Base-by-base conservation (phyloP, 2,113 vertebrate species). In the Eulacestoma nigropectus region DNA sequence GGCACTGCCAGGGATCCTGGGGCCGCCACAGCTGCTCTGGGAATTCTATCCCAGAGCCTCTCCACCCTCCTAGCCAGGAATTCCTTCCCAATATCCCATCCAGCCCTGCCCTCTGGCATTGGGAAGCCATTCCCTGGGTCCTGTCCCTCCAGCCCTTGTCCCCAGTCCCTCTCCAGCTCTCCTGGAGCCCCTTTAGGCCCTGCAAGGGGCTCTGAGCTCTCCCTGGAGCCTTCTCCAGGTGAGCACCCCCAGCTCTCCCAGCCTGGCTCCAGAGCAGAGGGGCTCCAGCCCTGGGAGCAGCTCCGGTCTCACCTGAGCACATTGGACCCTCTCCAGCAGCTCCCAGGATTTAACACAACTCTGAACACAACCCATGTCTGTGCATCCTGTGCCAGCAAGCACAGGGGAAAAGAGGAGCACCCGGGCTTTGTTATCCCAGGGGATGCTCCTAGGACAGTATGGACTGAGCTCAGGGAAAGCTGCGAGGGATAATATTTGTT, bases 31-130 rank as follows among this genome's bases (percentile, higher is more conserved):
- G 59, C 60, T 64, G 10, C 75, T 63, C 57, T 77, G 42, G 27
- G 19, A 14, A 59, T 3, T 9, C 73, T 23, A 15, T 12, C 7
- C 53, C 72, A 75, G 53, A 17, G 23, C 32, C 53, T 57, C 0
- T 19, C 41, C 73, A 23, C 55, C 73, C 53, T 59, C 33, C 0
- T 42, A 59, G 42, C 1, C 1, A 75, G 6, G 1, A 59, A 75
- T 59, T 23, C 42, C 42, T 30, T 1, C 33, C 72, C 73, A 59
- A 18, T 6, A 6, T 37, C 72, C 72, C 72, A 75, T 3, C 33
- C 8, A 9, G 0, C 41, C 26, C 55, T 47, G n/a, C n/a, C 56
- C 73, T 59, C 27, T 75, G 42, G 20, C 73, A 75, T 0, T 47
- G 42, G 26, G 26, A 72, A 75, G 26, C 75, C 75, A 78, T 63